A percentile compares a stretch with the other conserved stretches of the same genome.
phyloP scores from a whole-genome alignment of 2,888 invertebrate genomes.

The Lasioglossum oenotherae region DNA sequence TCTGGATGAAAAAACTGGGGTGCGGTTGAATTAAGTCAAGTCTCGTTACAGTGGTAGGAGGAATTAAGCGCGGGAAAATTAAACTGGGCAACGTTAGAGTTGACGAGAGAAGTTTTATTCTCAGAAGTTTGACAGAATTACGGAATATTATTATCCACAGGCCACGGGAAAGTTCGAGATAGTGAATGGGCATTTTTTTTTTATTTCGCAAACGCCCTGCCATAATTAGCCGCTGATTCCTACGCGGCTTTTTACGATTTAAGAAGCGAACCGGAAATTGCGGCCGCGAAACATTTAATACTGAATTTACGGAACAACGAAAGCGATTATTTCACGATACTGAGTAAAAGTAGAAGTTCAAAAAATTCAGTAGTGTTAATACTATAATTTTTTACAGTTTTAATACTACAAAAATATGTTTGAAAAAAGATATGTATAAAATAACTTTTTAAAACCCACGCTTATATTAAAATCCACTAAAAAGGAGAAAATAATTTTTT shows the following conservation, averaged over 20 bases:
- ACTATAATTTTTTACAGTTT: not conserved
- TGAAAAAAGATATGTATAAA: too few species aligned
- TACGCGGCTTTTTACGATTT: not conserved
- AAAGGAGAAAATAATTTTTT: too few species aligned
- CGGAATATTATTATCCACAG: conserved; percentile 3
- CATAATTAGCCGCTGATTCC: not conserved
- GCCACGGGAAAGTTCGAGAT: not conserved
- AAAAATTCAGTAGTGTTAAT: too few species aligned
- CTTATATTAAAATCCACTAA: too few species aligned
- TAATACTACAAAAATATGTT: too few species aligned
- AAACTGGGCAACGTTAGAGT: conserved; percentile 11
- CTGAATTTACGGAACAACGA: not conserved
- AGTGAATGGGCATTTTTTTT: not conserved
- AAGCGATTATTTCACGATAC: not conserved
- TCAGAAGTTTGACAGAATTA: not conserved
- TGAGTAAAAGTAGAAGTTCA: not conserved
- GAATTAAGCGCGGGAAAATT: conserved; percentile 32
- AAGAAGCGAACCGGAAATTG: not conserved
- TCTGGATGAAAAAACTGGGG: not conserved
- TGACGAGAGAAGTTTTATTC: not conserved
- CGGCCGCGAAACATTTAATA: not conserved
- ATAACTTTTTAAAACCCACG: too few species aligned
- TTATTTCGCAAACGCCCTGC: not conserved
- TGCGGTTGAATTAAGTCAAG: conserved; percentile 25
- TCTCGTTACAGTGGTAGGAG: not conserved